Evolutionary conservation across 2,888 invertebrate genomes (phyloP), one percentile per base, ranked within the genome.

Genomic region (Dicycla oo): DNA sequence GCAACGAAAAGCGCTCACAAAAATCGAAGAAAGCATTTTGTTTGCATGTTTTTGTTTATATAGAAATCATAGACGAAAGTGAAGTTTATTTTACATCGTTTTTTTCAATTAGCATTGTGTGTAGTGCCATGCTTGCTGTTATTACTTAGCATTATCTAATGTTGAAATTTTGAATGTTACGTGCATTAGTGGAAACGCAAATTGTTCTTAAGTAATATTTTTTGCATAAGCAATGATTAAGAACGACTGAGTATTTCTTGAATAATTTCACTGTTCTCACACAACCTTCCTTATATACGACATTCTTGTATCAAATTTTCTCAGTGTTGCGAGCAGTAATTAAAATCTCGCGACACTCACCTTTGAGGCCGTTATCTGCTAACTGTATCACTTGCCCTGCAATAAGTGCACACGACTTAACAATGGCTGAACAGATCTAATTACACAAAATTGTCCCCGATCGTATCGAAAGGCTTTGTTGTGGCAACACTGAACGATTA

Each of bases 391-490:
- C 58, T 40, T 67, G 73, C 69, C 73, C 74, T 80, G 65, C 80
- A 76, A 84, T 72, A 57, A 72, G 75, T 56, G 78, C 69, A 68
- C 69, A 56, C 54, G 58, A 74, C 54, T 61, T 61, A 75, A 87
- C 86, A 87, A 87, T 86, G 56, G 77, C 60, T 69, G 78, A 67
- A 75, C 62, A 70, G 67, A 73, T 78, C 69, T 86, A 87, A 87
- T 86, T 86, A 83, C 78, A 81, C 78, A 74, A 87, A 86, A 85
- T 83, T 76, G 77, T 85, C 69, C 70, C 62, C 72, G 86, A 87
- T 87, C 53, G 62, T 86, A 87, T 87, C 87, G 58, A 23, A 26
- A 61, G 23, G 76, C 79, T 82, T 83, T 84, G 82, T 87, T 84
- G 84, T 77, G 72, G 75, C 73, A 76, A 81, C 73, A 81, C 61